Evolutionary conservation across 37 sponge, comb jelly and placozoan species (phyloP).

Genomic region (Hexactinellida sp.): DNA sequence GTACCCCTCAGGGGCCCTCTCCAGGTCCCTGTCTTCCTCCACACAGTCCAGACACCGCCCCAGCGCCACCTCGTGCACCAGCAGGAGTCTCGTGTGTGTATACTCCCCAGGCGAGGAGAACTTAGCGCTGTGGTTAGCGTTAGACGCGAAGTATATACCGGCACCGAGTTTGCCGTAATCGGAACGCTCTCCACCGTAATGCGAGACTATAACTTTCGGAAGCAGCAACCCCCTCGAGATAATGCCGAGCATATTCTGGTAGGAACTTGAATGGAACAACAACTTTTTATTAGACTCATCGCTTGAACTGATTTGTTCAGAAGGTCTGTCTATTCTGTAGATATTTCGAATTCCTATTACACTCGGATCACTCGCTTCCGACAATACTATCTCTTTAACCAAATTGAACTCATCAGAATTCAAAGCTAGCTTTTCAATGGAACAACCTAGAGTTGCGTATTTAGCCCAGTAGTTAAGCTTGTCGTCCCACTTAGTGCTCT

Average conservation of each 20-base stretch:
- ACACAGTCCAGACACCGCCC: slow-evolving; percentile 53
- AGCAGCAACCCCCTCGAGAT: slow-evolving; percentile 63
- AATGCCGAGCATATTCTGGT: not conserved
- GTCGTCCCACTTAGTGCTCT: slow-evolving; percentile 73
- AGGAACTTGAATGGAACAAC: not conserved
- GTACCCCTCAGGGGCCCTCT: slow-evolving; percentile 63
- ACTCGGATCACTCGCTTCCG: not conserved
- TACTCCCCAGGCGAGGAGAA: slow-evolving; percentile 50
- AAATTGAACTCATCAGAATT: slow-evolving; percentile 38
- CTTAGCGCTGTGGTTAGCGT: slow-evolving; percentile 41
- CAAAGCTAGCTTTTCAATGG: slow-evolving; percentile 37
- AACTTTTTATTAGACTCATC: not conserved
- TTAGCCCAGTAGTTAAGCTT: slow-evolving; percentile 46
- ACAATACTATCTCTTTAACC: slow-evolving; percentile 37
- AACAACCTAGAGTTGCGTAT: slow-evolving; percentile 67
- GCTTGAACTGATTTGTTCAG: not conserved
- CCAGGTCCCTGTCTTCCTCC: slow-evolving; percentile 29
- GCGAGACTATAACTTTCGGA: slow-evolving; percentile 87
- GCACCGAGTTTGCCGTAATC: slow-evolving; percentile 88
- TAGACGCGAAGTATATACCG: slow-evolving; percentile 88
- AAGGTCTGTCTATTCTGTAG: not conserved
- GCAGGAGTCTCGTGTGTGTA: slow-evolving; percentile 57
- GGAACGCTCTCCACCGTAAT: slow-evolving; percentile 68
- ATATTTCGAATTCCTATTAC: not conserved
- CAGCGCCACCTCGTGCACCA: slow-evolving; percentile 76